These are phyloP conservation scores for Megalonaias nervosa DNA, from an alignment of 1,140 invertebrate genomes.

Conservation along the genomic window DNA sequence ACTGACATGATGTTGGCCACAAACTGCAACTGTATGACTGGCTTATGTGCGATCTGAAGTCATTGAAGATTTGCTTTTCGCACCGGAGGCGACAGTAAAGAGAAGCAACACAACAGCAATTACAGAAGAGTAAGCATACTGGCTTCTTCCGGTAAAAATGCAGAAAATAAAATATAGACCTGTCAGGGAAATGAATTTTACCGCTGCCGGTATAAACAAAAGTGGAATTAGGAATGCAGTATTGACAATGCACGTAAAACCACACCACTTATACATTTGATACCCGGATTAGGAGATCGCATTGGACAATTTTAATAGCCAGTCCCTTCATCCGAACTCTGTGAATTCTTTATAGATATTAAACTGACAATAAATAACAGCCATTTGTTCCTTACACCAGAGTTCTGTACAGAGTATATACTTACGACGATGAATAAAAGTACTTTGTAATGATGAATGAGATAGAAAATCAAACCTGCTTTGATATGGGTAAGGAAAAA, in stretches of 20 bases:
- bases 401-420: slow-evolving; percentile 10
- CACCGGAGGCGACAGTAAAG: slow-evolving; percentile 29
- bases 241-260: not conserved
- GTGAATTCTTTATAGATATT: slow-evolving; percentile 3
- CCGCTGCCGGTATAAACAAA: slow-evolving; percentile 7
- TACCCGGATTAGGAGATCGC: not conserved
- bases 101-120: slow-evolving; percentile 30
- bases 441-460: not conserved
- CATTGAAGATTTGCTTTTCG: slow-evolving; percentile 33
- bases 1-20: not conserved
- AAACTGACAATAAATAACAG: slow-evolving; percentile 2
- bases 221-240: not conserved
- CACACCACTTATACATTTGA: not conserved
- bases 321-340: slow-evolving; percentile 3
- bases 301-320: not conserved
- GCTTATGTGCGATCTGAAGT: slow-evolving; percentile 35
- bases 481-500: slow-evolving; percentile 1
- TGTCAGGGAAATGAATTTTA: slow-evolving; percentile 29
- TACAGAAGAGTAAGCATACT: slow-evolving; percentile 37
- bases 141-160: slow-evolving; percentile 24
- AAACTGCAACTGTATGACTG: slow-evolving; percentile 41
- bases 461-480: not conserved
- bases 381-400: slow-evolving; percentile 6
- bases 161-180: slow-evolving; percentile 20
- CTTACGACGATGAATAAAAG: slow-evolving; percentile 1